Evolutionary conservation across 2,888 invertebrate genomes (phyloP), one percentile per base, ranked within the genome.

Genomic region (Drosophila anceps): DNA sequence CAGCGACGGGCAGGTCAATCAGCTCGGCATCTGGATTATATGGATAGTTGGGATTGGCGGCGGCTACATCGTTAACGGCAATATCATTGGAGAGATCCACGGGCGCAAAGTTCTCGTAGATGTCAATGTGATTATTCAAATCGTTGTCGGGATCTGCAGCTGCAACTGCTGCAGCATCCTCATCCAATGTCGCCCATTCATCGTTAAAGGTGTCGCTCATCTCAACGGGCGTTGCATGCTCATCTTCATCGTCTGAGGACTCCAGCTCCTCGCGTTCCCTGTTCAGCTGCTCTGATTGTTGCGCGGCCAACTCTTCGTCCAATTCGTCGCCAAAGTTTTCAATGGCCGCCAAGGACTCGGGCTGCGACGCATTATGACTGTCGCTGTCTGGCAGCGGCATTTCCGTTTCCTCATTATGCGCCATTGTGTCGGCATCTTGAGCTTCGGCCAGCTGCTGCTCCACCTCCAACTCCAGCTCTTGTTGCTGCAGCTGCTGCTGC

Each of bases 51-150:
- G 88, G 76, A 71, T 91, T 84, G 39, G 91, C 90, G 20, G 92
- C 92, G 24, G 92, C 84, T 55, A 90, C 73, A 77, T 93, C 90
- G 72, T 93, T 93, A 39, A 93, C 90, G 12, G 91, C 92, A 76
- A 93, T 93, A 69, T 93, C 93, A 79, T 93, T 93, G 59, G 92
- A 92, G 61, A 93, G 84, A 89, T 93, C 93, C 39, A 91, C 76
- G 41, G 93, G 93, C 44, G 84, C 78, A 51, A 73, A 74, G 53
- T 78, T 77, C 60, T 91, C 90, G 65, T 90, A 91, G 39, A 73
- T 81, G 76, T 93, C 92, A 73, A 93, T 92, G 64, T 91, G 84
- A 75, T 92, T 92, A 66, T 86, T 84, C 29, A 91, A 79, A 77
- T 88, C 87, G 69, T 92, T 92, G 68, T 70, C 71, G 9, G 84